Evolutionary conservation across 2,888 invertebrate species (phyloP).

Genomic region (Eudemis profundana): DNA sequence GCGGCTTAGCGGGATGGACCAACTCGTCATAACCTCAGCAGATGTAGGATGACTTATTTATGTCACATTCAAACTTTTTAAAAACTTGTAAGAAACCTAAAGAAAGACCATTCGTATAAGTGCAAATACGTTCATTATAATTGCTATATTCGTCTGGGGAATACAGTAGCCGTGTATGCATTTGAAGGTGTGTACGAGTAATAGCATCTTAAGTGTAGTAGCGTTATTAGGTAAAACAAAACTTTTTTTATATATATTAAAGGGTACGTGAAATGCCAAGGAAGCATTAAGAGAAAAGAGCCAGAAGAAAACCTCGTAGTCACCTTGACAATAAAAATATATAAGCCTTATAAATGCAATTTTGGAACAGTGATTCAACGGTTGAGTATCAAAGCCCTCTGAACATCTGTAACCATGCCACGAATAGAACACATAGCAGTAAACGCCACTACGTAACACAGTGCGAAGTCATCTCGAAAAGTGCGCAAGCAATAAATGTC

Average conservation of each 20-base stretch:
- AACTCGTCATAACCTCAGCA: slow-evolving; percentile 33
- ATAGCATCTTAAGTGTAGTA: too few species aligned
- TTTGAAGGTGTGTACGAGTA: too few species aligned
- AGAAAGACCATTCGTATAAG: neutral
- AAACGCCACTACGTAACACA: slow-evolving; percentile 65
- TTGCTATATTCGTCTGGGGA: too few species aligned
- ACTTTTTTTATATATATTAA: too few species aligned
- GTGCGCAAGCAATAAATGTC: slow-evolving; percentile 68
- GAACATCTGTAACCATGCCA: slow-evolving; percentile 65
- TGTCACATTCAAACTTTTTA: too few species aligned
- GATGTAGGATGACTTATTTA: slow-evolving; percentile 2
- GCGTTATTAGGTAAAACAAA: too few species aligned
- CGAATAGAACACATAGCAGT: slow-evolving; percentile 67
- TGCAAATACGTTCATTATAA: too few species aligned
- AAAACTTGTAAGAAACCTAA: neutral
- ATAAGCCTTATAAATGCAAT: neutral
- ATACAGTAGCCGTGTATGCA: too few species aligned
- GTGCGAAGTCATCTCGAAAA: slow-evolving; percentile 63
- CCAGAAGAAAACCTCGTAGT: too few species aligned
- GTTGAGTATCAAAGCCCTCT: slow-evolving; percentile 17
- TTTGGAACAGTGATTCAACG: slow-evolving; percentile 4
- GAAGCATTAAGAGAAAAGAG: too few species aligned
- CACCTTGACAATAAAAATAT: neutral
- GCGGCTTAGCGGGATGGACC: slow-evolving; percentile 32
- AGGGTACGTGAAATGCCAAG: too few species aligned